Percentiles rank a stretch among this genome's conserved stretches.
Conservation (phyloP, 2,113 vertebrate species). For the Pachyramphus minor region DNA sequence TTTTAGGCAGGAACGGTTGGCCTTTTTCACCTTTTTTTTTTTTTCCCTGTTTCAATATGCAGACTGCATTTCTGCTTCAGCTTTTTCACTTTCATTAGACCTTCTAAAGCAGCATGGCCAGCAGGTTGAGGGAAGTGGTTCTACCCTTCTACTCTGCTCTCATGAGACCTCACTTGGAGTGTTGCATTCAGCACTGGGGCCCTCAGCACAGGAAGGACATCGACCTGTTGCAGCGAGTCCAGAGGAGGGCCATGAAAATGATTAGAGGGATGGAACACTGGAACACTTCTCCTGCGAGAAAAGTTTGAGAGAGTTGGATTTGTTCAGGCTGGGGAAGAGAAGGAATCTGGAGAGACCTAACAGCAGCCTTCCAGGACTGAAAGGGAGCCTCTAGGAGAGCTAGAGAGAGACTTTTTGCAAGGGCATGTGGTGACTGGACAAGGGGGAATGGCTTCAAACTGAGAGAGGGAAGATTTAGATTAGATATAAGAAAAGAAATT, state of each 20-base stretch:
- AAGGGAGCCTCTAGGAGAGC: neutral
- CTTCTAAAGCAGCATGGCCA: neutral
- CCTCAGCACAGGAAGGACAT: neutral
- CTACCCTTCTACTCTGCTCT: neutral
- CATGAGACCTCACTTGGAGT: neutral
- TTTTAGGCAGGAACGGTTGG: neutral
- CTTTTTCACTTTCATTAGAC: neutral
- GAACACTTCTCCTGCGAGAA: neutral
- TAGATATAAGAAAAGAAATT: neutral
- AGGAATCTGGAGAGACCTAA: neutral
- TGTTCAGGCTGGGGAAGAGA: neutral
- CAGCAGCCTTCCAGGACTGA: no score
- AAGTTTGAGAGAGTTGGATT: neutral
- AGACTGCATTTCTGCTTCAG: neutral
- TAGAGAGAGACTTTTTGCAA: neutral
- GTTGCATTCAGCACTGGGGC: neutral
- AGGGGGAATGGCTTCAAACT: neutral
- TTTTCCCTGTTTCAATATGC: neutral
- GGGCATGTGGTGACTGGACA: neutral
- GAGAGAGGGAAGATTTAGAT: neutral
- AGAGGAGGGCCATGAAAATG: neutral
- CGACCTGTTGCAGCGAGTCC: neutral
- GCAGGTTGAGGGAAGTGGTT: neutral
- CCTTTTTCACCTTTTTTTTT: no score
- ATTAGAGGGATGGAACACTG: neutral